Percentiles rank a stretch among this genome's conserved stretches.
These are phyloP conservation scores for Tetraodon nigroviridis DNA, from an alignment of 2,113 vertebrate species.

Conservation along the genomic window DNA sequence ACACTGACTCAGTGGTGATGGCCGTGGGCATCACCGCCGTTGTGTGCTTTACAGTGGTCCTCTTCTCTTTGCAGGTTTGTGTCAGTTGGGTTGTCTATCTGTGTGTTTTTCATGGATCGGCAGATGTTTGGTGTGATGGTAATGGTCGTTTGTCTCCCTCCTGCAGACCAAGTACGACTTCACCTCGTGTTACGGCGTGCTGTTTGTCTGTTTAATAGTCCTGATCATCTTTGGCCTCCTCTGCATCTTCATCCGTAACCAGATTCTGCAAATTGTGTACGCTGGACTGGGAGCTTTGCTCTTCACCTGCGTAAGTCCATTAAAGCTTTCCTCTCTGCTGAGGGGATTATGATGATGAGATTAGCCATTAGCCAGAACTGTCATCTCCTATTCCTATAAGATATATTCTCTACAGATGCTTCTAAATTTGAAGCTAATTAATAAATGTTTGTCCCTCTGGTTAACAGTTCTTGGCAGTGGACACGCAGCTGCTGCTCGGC, in stretches of 20 bases:
- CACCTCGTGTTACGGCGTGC: constrained; percentile 88
- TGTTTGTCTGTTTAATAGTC: constrained; percentile 86
- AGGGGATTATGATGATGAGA: not conserved
- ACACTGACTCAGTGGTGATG: constrained; percentile 88
- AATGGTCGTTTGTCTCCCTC: not conserved
- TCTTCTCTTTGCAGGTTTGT: constrained; percentile 92
- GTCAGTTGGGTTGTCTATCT: not conserved
- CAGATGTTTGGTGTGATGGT: not conserved
- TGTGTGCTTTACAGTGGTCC: constrained; percentile 89
- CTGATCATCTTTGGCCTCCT: constrained; percentile 85
- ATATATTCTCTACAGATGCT: not conserved
- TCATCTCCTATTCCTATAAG: not conserved
- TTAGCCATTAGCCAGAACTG: not conserved
- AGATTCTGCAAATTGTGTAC: constrained; percentile 86
- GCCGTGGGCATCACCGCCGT: constrained; percentile 89
- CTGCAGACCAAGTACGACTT: constrained; percentile 92
- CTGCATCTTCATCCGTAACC: constrained; percentile 89
- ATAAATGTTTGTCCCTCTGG: constrained; percentile 3
- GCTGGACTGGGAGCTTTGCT: constrained; percentile 88
- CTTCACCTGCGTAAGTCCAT: constrained; percentile 87
- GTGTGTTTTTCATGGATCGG: not conserved
- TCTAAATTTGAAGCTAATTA: not conserved
- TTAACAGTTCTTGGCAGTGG: constrained; percentile 85
- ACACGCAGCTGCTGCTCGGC: constrained; percentile 87
- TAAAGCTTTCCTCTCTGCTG: not conserved